phyloP scores from a whole-genome alignment of 2,888 invertebrate genomes.

The Hirudinaria manillensis region DNA sequence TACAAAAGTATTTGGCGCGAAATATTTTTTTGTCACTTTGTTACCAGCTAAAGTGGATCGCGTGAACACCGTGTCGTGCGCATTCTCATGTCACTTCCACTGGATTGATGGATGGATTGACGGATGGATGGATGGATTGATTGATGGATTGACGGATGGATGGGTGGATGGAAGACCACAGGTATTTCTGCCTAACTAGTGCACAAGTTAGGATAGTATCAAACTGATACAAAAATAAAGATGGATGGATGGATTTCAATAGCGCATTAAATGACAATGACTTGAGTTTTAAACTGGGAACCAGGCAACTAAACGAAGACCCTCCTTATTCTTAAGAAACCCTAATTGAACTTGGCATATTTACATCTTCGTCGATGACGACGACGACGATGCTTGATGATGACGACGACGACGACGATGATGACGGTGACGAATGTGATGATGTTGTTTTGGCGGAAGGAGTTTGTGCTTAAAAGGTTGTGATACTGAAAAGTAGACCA shows the following conservation, averaged over 20 bases:
- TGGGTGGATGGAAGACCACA: not conserved
- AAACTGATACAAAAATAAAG: not conserved
- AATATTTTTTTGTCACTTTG: too few relatives aligned
- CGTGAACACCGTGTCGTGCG: too few relatives aligned
- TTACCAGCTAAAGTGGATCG: too few relatives aligned
- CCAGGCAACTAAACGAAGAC: too few relatives aligned
- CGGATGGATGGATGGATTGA: not conserved
- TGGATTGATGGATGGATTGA: conserved; percentile 3
- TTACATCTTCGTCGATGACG: not conserved
- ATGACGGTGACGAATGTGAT: conserved; percentile 8
- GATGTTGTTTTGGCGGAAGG: too few relatives aligned
- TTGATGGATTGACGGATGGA: not conserved
- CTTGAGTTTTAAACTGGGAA: not conserved
- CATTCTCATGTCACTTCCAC: too few relatives aligned
- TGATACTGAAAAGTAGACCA: too few relatives aligned
- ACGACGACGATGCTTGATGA: not conserved
- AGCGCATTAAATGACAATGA: not conserved
- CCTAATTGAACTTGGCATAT: not conserved
- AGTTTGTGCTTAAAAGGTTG: too few relatives aligned
- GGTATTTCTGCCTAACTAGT: not conserved
- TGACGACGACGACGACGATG: not conserved
- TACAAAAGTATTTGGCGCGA: too few relatives aligned
- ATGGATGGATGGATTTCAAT: not conserved
- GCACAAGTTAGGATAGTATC: not conserved
- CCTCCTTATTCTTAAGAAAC: not conserved